A percentile compares a stretch with the other conserved stretches of the same genome.
Conservation (phyloP, 2,113 vertebrate genomes). For the Thryonomys swinderianus region DNA sequence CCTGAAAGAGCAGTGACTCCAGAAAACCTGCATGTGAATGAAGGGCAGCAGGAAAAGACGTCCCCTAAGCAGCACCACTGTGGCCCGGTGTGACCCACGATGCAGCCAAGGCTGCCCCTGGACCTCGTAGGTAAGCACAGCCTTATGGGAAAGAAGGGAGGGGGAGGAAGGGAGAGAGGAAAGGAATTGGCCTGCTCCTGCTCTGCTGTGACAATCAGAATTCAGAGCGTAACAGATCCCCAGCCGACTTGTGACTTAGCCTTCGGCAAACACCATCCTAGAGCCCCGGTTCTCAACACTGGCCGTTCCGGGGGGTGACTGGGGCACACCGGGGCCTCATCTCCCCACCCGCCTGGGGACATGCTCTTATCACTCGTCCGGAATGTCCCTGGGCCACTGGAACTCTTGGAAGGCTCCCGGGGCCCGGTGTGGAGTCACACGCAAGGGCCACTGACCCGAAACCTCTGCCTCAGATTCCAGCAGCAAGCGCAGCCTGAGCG, state of each 20-base stretch:
- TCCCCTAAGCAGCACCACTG: not conserved
- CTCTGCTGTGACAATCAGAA: not conserved
- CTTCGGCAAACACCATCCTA: not conserved
- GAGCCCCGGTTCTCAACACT: not conserved
- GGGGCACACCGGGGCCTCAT: rapidly evolving
- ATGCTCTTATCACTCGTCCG: not conserved
- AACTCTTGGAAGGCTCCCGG: not conserved
- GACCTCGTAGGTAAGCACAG: not conserved
- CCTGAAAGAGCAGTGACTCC: not conserved
- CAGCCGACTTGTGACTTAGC: not conserved
- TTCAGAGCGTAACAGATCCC: not conserved
- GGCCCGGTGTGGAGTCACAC: not conserved
- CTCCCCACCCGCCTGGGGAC: not conserved
- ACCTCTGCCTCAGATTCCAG: not conserved
- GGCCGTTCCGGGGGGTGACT: not conserved
- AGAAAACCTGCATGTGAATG: not conserved
- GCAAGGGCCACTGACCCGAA: not conserved
- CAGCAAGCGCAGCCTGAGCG: not conserved
- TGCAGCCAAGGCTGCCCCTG: not conserved
- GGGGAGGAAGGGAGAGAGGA: not conserved
- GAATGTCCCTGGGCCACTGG: not conserved
- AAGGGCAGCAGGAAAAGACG: not conserved
- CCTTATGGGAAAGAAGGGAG: not conserved
- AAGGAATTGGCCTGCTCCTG: not conserved
- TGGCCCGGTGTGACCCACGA: not conserved